These are phyloP conservation scores for Hydroisotoma schaefferi DNA, from an alignment of 2,888 invertebrate species.

Conservation along the genomic window DNA sequence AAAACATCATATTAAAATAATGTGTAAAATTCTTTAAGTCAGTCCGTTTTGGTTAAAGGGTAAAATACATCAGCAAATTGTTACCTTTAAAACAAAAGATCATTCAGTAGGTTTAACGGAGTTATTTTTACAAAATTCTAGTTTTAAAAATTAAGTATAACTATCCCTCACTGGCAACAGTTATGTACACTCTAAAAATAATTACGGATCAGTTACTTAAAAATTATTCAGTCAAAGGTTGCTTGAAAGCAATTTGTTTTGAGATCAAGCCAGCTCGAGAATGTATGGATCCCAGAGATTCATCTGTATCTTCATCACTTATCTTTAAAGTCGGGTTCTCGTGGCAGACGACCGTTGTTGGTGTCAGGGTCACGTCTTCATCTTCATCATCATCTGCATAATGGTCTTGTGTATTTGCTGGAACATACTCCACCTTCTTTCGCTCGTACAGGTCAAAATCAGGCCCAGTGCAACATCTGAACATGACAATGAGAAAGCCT, in stretches of 20 bases:
- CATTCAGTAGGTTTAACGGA: no score
- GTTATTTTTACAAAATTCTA: background rate
- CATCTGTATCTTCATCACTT: background rate
- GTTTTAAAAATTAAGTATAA: background rate
- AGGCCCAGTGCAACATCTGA: constrained; percentile 22
- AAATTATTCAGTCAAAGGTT: background rate
- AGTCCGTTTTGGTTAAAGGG: background rate
- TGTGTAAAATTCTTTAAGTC: background rate
- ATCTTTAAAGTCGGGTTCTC: background rate
- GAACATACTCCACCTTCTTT: constrained; percentile 5
- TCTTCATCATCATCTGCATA: background rate
- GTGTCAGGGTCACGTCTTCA: background rate
- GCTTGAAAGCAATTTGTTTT: background rate
- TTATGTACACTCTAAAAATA: background rate
- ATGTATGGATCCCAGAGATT: background rate
- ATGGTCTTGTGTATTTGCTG: constrained; percentile 3
- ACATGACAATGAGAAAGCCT: constrained; percentile 17
- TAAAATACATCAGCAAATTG: background rate
- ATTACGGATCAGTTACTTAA: background rate
- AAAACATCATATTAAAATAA: no score
- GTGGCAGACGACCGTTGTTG: constrained; percentile 4
- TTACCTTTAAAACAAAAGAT: no score
- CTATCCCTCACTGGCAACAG: background rate
- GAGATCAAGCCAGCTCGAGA: background rate
- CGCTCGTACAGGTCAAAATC: constrained; percentile 26